phyloP scores from a whole-genome alignment of 2,797 vertebrate genomes.

The Melanotaenia pygmaea region DNA sequence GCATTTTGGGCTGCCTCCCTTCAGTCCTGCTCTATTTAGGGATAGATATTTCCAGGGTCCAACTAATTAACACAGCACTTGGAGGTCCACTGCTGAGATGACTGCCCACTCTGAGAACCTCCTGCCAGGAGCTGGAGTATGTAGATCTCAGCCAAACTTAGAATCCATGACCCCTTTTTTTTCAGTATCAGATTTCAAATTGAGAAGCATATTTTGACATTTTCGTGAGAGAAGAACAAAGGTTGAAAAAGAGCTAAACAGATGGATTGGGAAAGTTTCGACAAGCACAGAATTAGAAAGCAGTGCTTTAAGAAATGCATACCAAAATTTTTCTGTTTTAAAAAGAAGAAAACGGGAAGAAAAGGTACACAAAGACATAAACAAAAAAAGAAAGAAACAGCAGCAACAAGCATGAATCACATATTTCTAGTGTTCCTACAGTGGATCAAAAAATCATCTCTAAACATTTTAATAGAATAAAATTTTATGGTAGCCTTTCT shows the following conservation, averaged over 20 bases:
- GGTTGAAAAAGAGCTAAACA: neutral
- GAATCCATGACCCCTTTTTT: constrained; percentile 32
- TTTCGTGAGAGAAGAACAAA: constrained; percentile 12
- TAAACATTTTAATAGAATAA: constrained; percentile 23
- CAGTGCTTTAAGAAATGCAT: neutral
- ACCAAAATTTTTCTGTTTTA: neutral
- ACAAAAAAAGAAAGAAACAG: constrained; percentile 1
- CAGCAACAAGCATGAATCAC: constrained; percentile 1
- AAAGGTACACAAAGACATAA: constrained; percentile 17
- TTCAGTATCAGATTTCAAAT: constrained; percentile 46
- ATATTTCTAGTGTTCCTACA: constrained; percentile 10
- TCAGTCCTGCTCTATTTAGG: constrained; percentile 77
- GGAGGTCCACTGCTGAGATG: constrained; percentile 62
- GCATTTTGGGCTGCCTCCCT: constrained; percentile 63
- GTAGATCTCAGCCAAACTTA: constrained; percentile 61
- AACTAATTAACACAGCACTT: constrained; percentile 75
- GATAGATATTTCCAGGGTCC: constrained; percentile 77
- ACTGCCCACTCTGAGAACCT: constrained; percentile 55
- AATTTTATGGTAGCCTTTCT: constrained; percentile 26
- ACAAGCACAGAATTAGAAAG: neutral
- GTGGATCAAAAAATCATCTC: constrained; percentile 3
- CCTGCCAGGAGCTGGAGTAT: constrained; percentile 56
- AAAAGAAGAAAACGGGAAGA: neutral
- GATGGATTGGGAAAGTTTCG: constrained; percentile 16
- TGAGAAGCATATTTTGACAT: constrained; percentile 21